Percentiles rank a stretch among this genome's conserved stretches.
Evolutionary conservation across 2,113 vertebrate genomes (phyloP).

Genomic region (Ochotona princeps): DNA sequence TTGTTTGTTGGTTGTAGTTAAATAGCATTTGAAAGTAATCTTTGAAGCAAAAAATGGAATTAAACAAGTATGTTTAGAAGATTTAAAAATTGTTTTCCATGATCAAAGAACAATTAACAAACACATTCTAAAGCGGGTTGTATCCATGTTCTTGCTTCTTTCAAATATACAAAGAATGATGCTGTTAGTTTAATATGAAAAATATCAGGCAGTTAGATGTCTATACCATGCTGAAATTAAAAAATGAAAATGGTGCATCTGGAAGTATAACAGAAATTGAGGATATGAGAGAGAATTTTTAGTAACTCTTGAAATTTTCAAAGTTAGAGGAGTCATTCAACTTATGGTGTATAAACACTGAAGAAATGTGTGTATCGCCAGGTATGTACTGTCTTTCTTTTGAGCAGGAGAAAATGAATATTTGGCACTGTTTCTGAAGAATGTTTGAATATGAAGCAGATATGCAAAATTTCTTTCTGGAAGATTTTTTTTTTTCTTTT

Average conservation of each 20-base stretch:
- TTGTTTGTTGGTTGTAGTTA: neutral
- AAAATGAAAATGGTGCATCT: neutral
- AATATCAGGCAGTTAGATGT: neutral
- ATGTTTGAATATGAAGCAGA: neutral
- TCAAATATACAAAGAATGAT: neutral
- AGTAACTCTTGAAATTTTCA: neutral
- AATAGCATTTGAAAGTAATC: neutral
- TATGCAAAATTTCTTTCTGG: slow-evolving; percentile 26
- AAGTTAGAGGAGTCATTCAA: slow-evolving; percentile 16
- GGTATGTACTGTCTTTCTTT: neutral
- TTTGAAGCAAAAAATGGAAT: slow-evolving; percentile 16
- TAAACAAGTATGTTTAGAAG: neutral
- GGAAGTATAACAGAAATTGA: slow-evolving; percentile 31
- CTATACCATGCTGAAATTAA: neutral
- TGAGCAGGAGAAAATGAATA: neutral
- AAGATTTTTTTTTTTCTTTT: neutral
- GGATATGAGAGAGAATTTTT: neutral
- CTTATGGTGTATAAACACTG: neutral
- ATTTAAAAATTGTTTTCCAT: neutral
- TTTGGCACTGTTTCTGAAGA: neutral
- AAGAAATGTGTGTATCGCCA: neutral
- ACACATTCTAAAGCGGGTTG: neutral
- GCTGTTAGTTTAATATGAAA: neutral
- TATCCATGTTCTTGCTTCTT: neutral
- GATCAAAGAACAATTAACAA: neutral